phyloP scores from a whole-genome alignment of 2,888 invertebrate species.

The Rotaria magnacalcarata region DNA sequence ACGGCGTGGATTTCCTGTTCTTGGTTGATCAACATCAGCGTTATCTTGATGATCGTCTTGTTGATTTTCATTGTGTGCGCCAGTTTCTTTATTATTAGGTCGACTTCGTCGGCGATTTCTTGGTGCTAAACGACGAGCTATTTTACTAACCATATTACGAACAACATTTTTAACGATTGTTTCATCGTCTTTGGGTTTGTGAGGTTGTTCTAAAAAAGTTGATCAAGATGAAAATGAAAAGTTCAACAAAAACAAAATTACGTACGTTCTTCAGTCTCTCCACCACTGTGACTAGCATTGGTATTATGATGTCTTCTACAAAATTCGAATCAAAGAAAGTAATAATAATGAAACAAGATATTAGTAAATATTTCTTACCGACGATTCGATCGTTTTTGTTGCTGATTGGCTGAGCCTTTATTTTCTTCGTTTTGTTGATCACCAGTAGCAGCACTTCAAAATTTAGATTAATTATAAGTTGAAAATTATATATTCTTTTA shows the following conservation, averaged over 20 bases:
- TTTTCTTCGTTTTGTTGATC: conserved; percentile 4
- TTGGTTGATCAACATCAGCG: not conserved
- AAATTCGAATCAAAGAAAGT: not conserved
- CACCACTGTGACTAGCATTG: conserved; percentile 8
- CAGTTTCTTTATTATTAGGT: not conserved
- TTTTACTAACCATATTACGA: conserved; percentile 27
- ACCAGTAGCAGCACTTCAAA: not conserved
- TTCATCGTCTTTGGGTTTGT: not conserved
- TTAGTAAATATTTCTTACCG: not conserved
- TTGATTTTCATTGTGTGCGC: not conserved
- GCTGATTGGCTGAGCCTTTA: not conserved
- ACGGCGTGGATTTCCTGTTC: not conserved
- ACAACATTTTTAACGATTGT: not conserved
- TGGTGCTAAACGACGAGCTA: not conserved
- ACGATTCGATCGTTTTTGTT: not conserved
- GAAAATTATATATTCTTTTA: not conserved
- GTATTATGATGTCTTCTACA: conserved; percentile 10
- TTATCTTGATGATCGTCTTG: not conserved
- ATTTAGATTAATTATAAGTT: not conserved
- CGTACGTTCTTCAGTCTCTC: not conserved
- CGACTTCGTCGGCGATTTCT: conserved; percentile 1
- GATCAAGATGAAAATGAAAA: not conserved
- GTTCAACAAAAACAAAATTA: not conserved
- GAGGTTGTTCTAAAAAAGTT: not conserved
- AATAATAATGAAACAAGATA: not conserved